phyloP scores from a whole-genome alignment of 2,888 invertebrate species.

The Saturnia japonica region DNA sequence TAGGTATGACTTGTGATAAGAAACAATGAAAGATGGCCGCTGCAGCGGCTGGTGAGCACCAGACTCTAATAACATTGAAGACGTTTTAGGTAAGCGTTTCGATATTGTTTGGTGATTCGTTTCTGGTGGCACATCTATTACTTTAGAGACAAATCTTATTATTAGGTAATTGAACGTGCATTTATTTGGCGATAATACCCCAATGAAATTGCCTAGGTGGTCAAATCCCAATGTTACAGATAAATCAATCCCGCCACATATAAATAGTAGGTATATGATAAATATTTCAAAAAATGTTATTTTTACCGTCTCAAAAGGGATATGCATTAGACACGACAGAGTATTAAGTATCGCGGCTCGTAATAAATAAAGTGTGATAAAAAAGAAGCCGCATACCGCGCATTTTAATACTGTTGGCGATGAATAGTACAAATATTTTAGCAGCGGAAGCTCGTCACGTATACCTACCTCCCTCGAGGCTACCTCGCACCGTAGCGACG shows the following conservation, averaged over 20 bases:
- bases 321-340: not conserved
- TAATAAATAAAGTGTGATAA: conserved; percentile 43
- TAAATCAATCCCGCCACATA: not conserved
- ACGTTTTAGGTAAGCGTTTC: too few relatives aligned
- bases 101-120: too few relatives aligned
- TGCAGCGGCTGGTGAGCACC: too few relatives aligned
- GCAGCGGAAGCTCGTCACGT: conserved; percentile 69
- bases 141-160: too few relatives aligned
- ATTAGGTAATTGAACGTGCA: too few relatives aligned
- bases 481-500: conserved; percentile 68
- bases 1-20: too few relatives aligned
- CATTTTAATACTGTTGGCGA: conserved; percentile 69
- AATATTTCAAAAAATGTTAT: not conserved
- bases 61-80: too few relatives aligned
- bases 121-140: too few relatives aligned
- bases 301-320: not conserved
- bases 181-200: too few relatives aligned
- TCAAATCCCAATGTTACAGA: not conserved
- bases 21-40: too few relatives aligned
- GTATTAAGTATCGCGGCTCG: conserved; percentile 18
- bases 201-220: not conserved
- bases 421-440: conserved; percentile 77
- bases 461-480: conserved; percentile 54
- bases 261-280: not conserved
- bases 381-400: conserved; percentile 49